Percentiles rank a stretch among this genome's conserved stretches.
Conservation (phyloP, 2,113 vertebrate species). For the Campylomormyrus numenius region DNA sequence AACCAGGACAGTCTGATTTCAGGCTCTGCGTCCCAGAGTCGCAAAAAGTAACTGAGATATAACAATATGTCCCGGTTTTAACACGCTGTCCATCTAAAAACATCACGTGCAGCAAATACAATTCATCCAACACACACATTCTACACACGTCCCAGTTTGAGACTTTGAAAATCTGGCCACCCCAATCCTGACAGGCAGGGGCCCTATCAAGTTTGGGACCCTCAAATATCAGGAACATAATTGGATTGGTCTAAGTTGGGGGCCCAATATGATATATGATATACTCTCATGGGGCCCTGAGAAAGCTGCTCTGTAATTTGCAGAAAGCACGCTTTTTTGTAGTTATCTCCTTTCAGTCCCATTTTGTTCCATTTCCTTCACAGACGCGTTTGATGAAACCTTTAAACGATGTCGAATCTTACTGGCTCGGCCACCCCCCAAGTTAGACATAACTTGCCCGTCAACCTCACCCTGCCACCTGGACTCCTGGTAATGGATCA, state of each 20-base stretch:
- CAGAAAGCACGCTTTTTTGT: background rate
- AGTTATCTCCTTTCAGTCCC: background rate
- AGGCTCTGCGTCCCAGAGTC: background rate
- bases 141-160: background rate
- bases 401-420: background rate
- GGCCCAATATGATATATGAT: background rate
- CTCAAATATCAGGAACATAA: background rate
- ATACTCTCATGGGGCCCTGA: background rate
- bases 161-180: background rate
- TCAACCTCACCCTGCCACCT: background rate
- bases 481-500: background rate
- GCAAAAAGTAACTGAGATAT: background rate
- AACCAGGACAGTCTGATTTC: background rate
- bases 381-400: background rate
- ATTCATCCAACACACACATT: background rate
- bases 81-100: background rate
- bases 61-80: background rate
- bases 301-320: background rate
- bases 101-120: background rate
- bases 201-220: background rate
- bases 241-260: background rate
- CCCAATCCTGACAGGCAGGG: background rate
- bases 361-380: background rate
- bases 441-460: background rate
- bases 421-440: background rate